Conservation (phyloP, 2,113 vertebrate species). For the Podiceps cristatus region DNA sequence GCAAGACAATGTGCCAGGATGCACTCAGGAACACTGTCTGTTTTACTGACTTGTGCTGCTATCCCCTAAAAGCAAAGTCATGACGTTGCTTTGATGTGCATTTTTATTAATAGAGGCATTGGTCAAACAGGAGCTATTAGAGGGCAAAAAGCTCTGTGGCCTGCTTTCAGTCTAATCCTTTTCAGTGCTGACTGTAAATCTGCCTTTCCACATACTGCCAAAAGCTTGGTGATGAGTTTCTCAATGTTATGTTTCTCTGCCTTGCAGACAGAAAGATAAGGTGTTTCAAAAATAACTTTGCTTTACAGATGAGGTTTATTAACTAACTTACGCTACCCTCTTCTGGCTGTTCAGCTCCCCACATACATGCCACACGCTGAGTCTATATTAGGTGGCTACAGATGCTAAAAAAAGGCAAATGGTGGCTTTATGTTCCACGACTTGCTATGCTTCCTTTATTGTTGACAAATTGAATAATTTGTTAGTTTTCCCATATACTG, state of each 20-base stretch:
- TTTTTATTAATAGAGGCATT: neutral
- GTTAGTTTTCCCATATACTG: neutral
- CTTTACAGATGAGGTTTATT: neutral
- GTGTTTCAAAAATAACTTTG: neutral
- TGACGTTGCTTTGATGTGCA: neutral
- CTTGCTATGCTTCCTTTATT: neutral
- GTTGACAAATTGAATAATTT: neutral
- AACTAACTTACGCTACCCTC: conserved; percentile 51
- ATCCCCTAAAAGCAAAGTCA: neutral
- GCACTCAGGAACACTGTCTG: neutral
- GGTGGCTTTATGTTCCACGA: neutral
- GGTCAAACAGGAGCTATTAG: neutral
- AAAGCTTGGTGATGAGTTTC: neutral
- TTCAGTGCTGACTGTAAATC: neutral
- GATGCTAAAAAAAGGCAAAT: neutral
- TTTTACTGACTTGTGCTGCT: neutral
- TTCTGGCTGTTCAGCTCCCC: conserved; percentile 41
- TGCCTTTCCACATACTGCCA: neutral
- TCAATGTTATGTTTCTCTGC: neutral
- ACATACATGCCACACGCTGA: neutral
- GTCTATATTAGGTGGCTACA: neutral
- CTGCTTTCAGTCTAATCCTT: neutral
- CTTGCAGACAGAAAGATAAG: neutral
- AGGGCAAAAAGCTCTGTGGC: neutral
- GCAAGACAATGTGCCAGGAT: neutral